Percentiles rank a stretch among this genome's conserved stretches.
These are phyloP conservation scores for Tetraodon nigroviridis DNA, from an alignment of 2,113 vertebrate species.

Conservation along the genomic window DNA sequence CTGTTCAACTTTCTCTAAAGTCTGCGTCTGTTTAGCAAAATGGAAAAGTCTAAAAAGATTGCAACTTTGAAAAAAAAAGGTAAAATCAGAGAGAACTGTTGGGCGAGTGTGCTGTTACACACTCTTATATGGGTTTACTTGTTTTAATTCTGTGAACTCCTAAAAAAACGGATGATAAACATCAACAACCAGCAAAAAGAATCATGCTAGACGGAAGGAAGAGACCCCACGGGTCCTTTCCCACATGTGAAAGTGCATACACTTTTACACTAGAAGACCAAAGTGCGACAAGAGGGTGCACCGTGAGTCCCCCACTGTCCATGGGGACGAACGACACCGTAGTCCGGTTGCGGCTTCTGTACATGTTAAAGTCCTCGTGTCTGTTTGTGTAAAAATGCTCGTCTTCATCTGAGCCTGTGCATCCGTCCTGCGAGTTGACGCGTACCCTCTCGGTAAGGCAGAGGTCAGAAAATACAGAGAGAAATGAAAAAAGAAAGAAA, in stretches of 20 bases:
- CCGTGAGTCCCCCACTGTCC: slow-evolving; percentile 34
- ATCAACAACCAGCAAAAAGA: slow-evolving; percentile 56
- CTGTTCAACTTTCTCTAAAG: slow-evolving; percentile 18
- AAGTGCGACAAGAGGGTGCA: slow-evolving; percentile 55
- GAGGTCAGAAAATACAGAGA: slow-evolving; percentile 60
- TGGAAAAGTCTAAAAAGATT: slow-evolving; percentile 16
- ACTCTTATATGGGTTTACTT: slow-evolving; percentile 40
- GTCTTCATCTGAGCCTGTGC: slow-evolving; percentile 34
- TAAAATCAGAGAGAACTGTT: slow-evolving; percentile 38
- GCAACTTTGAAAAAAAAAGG: neutral
- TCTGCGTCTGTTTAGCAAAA: no score
- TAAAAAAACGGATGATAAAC: slow-evolving; percentile 58
- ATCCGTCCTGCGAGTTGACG: slow-evolving; percentile 35
- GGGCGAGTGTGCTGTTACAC: slow-evolving; percentile 43
- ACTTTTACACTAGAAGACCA: slow-evolving; percentile 61
- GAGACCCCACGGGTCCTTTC: slow-evolving; percentile 46
- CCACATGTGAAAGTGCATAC: slow-evolving; percentile 59
- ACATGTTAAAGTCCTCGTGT: slow-evolving; percentile 53
- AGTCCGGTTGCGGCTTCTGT: slow-evolving; percentile 47
- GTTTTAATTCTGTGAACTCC: slow-evolving; percentile 49
- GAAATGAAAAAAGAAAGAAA: slow-evolving; percentile 26
- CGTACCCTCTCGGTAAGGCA: slow-evolving; percentile 63
- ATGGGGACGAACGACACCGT: slow-evolving; percentile 22
- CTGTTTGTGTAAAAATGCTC: slow-evolving; percentile 42
- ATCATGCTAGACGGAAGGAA: slow-evolving; percentile 62